These are phyloP conservation scores for Phrynosoma blainvillii DNA, from an alignment of 2,113 vertebrate genomes.

Conservation along the genomic window DNA sequence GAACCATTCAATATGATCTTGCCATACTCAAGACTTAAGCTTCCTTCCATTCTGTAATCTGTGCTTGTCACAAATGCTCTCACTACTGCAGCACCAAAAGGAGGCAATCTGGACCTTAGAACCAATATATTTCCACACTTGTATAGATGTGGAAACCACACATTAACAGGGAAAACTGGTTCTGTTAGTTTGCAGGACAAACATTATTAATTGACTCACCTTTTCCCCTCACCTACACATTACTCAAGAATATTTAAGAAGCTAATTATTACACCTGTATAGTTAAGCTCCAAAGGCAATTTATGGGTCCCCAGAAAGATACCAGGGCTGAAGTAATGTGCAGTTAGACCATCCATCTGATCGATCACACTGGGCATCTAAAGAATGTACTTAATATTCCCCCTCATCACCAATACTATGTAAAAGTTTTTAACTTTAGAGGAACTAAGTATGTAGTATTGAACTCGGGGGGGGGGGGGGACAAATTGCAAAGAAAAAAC, in stretches of 20 bases:
- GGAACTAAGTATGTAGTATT: background rate
- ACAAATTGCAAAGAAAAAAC: background rate
- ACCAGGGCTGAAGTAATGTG: background rate
- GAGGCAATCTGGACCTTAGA: background rate
- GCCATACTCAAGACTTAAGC: background rate
- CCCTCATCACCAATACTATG: background rate
- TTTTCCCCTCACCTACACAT: background rate
- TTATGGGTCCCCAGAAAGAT: background rate
- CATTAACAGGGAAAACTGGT: background rate
- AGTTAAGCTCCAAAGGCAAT: background rate
- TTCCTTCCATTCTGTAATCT: background rate
- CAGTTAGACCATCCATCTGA: background rate
- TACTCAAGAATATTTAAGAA: background rate
- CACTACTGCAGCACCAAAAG: no score
- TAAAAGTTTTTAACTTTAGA: background rate
- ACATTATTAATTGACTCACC: background rate
- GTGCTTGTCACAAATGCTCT: background rate
- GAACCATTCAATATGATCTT: background rate
- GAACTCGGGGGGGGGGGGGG: no score
- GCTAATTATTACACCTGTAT: background rate
- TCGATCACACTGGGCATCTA: background rate
- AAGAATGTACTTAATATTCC: background rate
- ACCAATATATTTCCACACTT: background rate
- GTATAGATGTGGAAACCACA: background rate
- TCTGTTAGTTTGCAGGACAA: background rate